Conservation (phyloP, 2,113 vertebrate genomes). For the Takifugu bimaculatus region DNA sequence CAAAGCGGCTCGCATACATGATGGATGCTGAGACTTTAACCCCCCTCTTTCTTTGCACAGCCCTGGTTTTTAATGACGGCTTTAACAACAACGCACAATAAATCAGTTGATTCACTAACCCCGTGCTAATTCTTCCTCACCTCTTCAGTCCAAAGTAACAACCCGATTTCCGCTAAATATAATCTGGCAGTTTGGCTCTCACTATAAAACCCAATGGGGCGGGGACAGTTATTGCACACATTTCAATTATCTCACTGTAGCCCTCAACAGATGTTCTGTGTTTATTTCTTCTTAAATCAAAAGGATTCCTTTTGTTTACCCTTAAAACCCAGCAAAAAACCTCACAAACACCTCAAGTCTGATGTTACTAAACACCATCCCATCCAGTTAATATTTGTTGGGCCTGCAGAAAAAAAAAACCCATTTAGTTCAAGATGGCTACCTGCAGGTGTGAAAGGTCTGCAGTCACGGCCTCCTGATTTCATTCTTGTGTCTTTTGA, state of each 20-base stretch:
- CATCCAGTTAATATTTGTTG: no score
- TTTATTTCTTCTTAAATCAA: constrained; percentile 53
- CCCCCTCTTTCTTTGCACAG: constrained; percentile 2
- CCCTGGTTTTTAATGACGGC: constrained; percentile 12
- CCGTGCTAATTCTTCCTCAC: constrained; percentile 36
- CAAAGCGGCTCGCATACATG: constrained; percentile 22
- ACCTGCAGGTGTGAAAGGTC: constrained; percentile 35
- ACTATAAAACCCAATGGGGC: constrained; percentile 67
- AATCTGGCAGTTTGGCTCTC: constrained; percentile 68
- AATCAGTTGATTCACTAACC: constrained; percentile 25
- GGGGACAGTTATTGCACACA: constrained; percentile 56
- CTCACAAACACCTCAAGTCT: not conserved
- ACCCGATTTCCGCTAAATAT: constrained; percentile 66
- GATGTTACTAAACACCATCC: no score
- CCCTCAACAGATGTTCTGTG: constrained; percentile 59
- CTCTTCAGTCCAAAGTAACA: constrained; percentile 49
- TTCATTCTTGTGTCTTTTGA: constrained; percentile 69
- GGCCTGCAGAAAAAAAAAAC: not conserved
- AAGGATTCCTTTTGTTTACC: constrained; percentile 28
- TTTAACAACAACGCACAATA: constrained; percentile 27
- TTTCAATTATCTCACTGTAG: constrained; percentile 65
- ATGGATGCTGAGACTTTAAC: constrained; percentile 21
- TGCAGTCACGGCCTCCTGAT: constrained; percentile 31
- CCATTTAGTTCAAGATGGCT: constrained; percentile 60
- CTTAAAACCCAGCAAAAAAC: not conserved